Base-by-base conservation (phyloP, 30 jellyfish, hydroid and myxozoan species). In the Aurelia sp. region DNA sequence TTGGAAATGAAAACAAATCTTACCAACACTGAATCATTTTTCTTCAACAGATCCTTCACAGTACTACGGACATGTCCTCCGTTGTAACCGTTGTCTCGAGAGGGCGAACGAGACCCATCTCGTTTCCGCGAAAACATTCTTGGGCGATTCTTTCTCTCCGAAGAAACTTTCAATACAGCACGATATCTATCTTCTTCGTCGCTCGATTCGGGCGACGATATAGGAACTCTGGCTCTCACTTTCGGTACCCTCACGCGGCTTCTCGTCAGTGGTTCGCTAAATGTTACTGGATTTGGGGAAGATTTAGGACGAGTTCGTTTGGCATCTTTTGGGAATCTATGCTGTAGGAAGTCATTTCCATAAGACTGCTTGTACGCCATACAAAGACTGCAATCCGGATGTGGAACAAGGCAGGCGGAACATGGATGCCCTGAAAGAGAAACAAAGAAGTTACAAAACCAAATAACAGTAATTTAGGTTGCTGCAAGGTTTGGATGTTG, bases 21-120 rank as follows among this genome's bases (percentile, higher is more conserved):
- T 82, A 90, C 97, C 85, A 90, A 64, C 8, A 90, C 97, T 1
- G 97, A 90, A 44, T 90, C 91, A 61, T 90, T 90, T 60, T 90
- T 90, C 69, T 59, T 65, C 87, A 90, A 55, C 81, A 90, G 72
- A 1, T 72, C 94, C 71, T 84, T 90, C n/a, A 90, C 91, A 8
- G 95, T 44, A 13, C 91, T 66, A 15, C 73, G 97, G 20, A 90
- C 88, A 61, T 72, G 50, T 74, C 58, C 68, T 10, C 82, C 58
- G 63, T 58, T 73, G 10, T 63, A 50, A 52, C 71, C 33, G 55
- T 8, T 20, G 72, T 64, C 38, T 4, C 63, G 74, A 15, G 66
- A 27, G 3, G 78, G 62, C 35, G 86, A 27, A 16, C 31, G 13
- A 41, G 77, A 20, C 40, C 51, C 74, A n/a, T 48, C 4, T 24